phyloP scores from a whole-genome alignment of 2,113 vertebrate genomes.

The Oncorhynchus masou region DNA sequence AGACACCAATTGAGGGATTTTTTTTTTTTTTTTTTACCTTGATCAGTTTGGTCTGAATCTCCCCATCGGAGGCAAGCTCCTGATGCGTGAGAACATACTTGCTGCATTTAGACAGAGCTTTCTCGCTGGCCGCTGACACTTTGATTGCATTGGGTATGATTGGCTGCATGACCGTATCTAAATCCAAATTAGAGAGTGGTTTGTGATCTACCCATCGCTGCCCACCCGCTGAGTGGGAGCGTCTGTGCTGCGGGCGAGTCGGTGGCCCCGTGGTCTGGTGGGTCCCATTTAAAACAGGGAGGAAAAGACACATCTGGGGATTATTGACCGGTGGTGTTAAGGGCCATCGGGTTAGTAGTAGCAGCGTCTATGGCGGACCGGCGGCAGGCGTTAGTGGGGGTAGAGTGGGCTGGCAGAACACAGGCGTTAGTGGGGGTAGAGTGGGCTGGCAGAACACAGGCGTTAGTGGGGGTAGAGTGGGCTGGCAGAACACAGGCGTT shows the following conservation, averaged over 20 bases:
- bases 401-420: no score
- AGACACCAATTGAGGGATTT: constrained; percentile 12
- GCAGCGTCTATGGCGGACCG: no score
- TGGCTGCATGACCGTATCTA: constrained; percentile 93
- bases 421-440: no score
- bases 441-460: no score
- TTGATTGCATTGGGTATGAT: constrained; percentile 88
- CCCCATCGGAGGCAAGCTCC: constrained; percentile 93
- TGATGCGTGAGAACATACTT: constrained; percentile 97
- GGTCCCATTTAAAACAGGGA: constrained; percentile 45
- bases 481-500: no score
- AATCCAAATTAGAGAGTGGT: constrained; percentile 84
- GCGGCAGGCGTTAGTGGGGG: no score
- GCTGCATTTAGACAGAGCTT: constrained; percentile 90
- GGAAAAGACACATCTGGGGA: constrained; percentile 47
- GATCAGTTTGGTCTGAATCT: constrained; percentile 91
- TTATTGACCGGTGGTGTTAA: constrained; percentile 39
- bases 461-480: no score
- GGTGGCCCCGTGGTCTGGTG: constrained; percentile 77
- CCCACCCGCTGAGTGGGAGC: constrained; percentile 87
- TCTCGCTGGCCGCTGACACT: constrained; percentile 86
- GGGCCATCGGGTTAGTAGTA: constrained; percentile 16
- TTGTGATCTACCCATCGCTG: constrained; percentile 97
- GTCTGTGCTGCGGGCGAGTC: constrained; percentile 79
- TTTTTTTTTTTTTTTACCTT: constrained; percentile 78